These are phyloP conservation scores for Enteromius radiatus DNA, from an alignment of 2,797 vertebrate genomes.

Conservation along the genomic window DNA sequence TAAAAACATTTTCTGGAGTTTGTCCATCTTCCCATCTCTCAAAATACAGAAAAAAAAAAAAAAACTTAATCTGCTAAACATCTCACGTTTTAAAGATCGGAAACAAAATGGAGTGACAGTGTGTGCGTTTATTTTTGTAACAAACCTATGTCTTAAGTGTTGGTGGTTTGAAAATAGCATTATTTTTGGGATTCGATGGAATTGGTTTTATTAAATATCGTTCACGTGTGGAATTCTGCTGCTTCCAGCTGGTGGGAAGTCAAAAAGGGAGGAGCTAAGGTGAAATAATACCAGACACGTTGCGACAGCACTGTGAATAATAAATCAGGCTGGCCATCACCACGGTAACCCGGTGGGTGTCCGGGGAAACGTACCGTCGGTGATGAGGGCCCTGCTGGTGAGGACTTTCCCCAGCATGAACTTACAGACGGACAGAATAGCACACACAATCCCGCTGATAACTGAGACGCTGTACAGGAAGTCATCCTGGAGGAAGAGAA, in stretches of 20 bases:
- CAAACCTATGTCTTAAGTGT: not conserved
- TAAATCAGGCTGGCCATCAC: slow-evolving; percentile 33
- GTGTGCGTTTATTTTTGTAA: not conserved
- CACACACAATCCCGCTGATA: slow-evolving; percentile 90
- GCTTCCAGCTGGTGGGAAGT: not conserved
- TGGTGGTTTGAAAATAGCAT: not conserved
- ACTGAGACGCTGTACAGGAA: slow-evolving; percentile 97
- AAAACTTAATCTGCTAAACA: not conserved
- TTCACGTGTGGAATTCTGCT: not conserved
- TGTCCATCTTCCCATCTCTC: not conserved
- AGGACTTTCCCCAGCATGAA: slow-evolving; percentile 94
- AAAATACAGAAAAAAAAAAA: not conserved
- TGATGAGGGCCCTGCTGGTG: slow-evolving; percentile 94
- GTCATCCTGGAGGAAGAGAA: slow-evolving; percentile 80
- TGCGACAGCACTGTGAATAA: slow-evolving; percentile 39
- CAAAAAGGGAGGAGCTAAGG: slow-evolving; percentile 31
- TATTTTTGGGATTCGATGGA: not conserved
- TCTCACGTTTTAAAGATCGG: not conserved
- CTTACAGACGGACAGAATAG: slow-evolving; percentile 87
- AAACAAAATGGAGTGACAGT: not conserved
- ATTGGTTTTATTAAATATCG: not conserved
- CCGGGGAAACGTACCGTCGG: slow-evolving; percentile 82
- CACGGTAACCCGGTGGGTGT: slow-evolving; percentile 18
- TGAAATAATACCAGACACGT: slow-evolving; percentile 22
- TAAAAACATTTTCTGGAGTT: not conserved